phyloP scores from a whole-genome alignment of 2,888 invertebrate species.

The Marronus borbonicus region DNA sequence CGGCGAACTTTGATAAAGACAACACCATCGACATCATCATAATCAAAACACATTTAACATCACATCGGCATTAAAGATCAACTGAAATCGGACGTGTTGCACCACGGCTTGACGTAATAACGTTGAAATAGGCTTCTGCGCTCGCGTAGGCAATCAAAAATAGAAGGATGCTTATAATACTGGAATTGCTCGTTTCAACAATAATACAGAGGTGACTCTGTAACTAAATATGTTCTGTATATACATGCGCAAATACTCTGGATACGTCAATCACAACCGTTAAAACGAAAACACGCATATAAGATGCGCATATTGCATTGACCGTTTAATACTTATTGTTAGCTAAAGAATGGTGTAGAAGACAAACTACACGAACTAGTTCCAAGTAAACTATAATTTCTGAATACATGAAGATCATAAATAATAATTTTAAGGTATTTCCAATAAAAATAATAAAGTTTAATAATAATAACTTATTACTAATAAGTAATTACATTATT shows the following conservation, averaged over 20 bases:
- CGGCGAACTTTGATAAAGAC: neutral
- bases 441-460: neutral
- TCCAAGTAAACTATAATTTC: too few species aligned
- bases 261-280: constrained; percentile 3
- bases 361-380: too few species aligned
- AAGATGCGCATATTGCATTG: too few species aligned
- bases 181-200: constrained; percentile 1
- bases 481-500: constrained; percentile 11
- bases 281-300: neutral
- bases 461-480: too few species aligned
- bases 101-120: neutral
- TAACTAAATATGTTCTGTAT: neutral
- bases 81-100: neutral
- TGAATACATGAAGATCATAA: too few species aligned
- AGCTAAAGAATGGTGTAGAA: too few species aligned
- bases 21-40: neutral
- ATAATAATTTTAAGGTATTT: too few species aligned
- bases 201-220: neutral
- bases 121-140: too few species aligned
- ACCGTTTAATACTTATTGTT: too few species aligned
- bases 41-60: neutral
- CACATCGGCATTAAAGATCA: neutral
- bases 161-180: constrained; percentile 7
- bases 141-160: constrained; percentile 1
- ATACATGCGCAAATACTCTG: neutral